Evolutionary conservation across 2,797 vertebrate genomes (phyloP).

Genomic region (Caiman crocodilus): DNA sequence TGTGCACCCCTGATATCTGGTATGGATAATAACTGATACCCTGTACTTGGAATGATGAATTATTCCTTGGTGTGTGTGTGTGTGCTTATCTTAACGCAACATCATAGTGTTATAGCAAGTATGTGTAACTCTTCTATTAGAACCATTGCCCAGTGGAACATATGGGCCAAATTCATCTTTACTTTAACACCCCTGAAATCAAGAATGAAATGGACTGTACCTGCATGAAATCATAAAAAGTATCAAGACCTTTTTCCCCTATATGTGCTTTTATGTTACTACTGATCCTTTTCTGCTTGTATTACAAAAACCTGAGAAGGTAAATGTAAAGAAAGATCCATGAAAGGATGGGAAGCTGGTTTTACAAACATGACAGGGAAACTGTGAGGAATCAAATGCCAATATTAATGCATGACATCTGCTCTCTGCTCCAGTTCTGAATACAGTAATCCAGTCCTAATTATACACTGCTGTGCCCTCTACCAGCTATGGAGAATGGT

Average conservation of each 20-base stretch:
- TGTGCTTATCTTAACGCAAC: slow-evolving; percentile 13
- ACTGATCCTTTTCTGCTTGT: slow-evolving; percentile 45
- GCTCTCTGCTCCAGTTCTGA: slow-evolving; percentile 69
- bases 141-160: neutral
- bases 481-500: slow-evolving; percentile 71
- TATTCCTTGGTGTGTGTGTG: neutral
- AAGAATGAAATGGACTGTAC: slow-evolving; percentile 41
- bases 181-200: neutral
- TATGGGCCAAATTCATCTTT: neutral
- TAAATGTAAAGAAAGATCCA: slow-evolving; percentile 46
- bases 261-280: neutral
- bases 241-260: neutral
- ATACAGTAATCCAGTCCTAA: slow-evolving; percentile 73
- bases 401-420: slow-evolving; percentile 75
- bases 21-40: neutral
- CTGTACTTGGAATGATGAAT: neutral
- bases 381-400: slow-evolving; percentile 71
- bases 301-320: slow-evolving; percentile 29
- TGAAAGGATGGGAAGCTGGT: slow-evolving; percentile 64
- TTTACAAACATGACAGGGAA: slow-evolving; percentile 72
- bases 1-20: neutral
- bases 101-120: neutral
- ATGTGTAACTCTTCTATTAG: neutral
- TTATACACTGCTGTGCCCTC: slow-evolving; percentile 74
- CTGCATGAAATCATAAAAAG: slow-evolving; percentile 20